Evolutionary conservation across 2,797 vertebrate species (phyloP).

Genomic region (Astyanax mexicanus): DNA sequence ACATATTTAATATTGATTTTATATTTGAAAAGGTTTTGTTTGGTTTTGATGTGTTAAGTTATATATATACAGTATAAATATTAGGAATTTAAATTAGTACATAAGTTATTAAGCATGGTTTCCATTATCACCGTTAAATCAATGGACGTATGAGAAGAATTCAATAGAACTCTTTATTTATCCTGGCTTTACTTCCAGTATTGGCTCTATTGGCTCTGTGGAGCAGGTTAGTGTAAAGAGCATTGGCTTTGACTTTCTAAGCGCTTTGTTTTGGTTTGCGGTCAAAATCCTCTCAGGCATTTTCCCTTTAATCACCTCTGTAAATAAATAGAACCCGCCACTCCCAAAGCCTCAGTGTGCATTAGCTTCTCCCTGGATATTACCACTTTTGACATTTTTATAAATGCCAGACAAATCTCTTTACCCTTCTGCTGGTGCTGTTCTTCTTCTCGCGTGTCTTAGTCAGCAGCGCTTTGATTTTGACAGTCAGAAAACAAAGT

Average conservation of each 20-base stretch:
- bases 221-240: neutral
- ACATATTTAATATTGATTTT: neutral
- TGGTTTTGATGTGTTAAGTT: no score
- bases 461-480: neutral
- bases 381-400: slow-evolving; percentile 33
- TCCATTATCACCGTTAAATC: neutral
- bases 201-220: no score
- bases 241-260: slow-evolving; percentile 6
- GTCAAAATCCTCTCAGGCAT: neutral
- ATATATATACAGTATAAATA: no score
- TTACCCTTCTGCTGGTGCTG: neutral
- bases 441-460: neutral
- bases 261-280: neutral
- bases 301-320: slow-evolving; percentile 22
- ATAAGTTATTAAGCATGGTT: neutral
- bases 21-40: neutral
- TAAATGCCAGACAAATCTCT: slow-evolving; percentile 35
- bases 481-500: neutral
- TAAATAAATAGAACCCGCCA: slow-evolving; percentile 15
- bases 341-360: slow-evolving; percentile 8
- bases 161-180: neutral
- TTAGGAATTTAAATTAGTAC: neutral
- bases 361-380: slow-evolving; percentile 36
- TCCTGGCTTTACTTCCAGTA: neutral
- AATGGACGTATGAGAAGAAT: neutral